Conservation (phyloP, 2,888 invertebrate species). For the Heteromurus nitidus region DNA sequence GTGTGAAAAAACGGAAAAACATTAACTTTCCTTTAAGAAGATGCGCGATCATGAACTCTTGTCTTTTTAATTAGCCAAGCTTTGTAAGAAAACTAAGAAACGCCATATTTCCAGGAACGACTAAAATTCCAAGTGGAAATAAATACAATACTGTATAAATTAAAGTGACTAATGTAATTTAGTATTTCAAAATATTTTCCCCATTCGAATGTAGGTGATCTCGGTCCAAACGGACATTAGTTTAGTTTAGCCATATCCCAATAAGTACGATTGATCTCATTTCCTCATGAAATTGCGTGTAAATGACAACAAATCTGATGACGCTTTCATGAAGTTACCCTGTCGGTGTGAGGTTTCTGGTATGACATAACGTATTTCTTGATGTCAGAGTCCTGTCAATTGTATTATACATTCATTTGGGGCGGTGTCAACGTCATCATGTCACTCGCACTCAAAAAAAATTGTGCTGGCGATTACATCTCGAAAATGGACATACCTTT, state of each 20-base stretch:
- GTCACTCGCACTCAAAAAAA: constrained; percentile 56
- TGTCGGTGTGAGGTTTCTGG: too few species aligned
- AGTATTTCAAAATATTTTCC: too few species aligned
- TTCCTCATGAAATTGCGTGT: too few species aligned
- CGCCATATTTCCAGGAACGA: not conserved
- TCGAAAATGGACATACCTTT: constrained; percentile 56
- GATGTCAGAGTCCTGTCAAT: constrained; percentile 44
- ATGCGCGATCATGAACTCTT: constrained; percentile 56
- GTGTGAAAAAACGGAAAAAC: constrained; percentile 30
- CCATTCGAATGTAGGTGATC: too few species aligned
- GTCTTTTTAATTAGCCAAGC: constrained; percentile 41
- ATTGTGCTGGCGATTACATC: constrained; percentile 56
- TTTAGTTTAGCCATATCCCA: too few species aligned
- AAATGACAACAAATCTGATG: too few species aligned
- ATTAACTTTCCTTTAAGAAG: constrained; percentile 14
- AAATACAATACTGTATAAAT: too few species aligned
- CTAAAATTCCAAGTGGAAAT: not conserved
- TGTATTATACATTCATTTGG: constrained; percentile 36
- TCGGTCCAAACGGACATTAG: too few species aligned
- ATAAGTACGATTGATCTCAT: too few species aligned
- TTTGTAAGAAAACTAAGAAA: constrained; percentile 13
- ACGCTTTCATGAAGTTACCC: too few species aligned
- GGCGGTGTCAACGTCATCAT: constrained; percentile 63
- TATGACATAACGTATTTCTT: constrained; percentile 50
- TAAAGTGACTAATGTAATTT: too few species aligned